A percentile compares a stretch with the other conserved stretches of the same genome.
These are phyloP conservation scores for Donacobius atricapilla DNA, from an alignment of 2,113 vertebrate genomes.

Conservation along the genomic window DNA sequence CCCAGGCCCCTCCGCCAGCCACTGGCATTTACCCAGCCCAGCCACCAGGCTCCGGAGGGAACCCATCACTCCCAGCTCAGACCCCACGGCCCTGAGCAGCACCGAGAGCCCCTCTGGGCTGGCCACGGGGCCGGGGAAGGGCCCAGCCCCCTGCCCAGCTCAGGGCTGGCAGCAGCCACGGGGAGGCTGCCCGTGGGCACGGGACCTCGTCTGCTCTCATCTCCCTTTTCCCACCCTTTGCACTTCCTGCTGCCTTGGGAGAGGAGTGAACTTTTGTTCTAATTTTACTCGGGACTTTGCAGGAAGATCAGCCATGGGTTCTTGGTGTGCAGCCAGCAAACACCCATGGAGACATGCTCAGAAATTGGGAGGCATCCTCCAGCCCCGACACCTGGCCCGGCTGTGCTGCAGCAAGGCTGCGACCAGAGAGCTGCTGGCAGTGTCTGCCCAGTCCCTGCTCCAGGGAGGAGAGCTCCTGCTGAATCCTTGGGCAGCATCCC, in stretches of 20 bases:
- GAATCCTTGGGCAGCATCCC: not conserved
- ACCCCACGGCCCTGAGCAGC: not conserved
- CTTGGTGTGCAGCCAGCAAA: constrained; percentile 66
- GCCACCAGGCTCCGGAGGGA: not conserved
- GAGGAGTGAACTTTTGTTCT: constrained; percentile 68
- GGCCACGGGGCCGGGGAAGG: not conserved
- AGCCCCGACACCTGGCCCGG: constrained; percentile 42
- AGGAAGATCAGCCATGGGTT: constrained; percentile 66
- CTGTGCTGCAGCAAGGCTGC: not conserved
- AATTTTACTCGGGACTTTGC: constrained; percentile 63
- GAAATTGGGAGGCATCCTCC: constrained; percentile 56
- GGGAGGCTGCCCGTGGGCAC: not conserved
- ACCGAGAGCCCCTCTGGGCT: not conserved
- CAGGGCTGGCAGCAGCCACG: not conserved
- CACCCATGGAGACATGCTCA: constrained; percentile 58
- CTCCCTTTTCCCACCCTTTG: constrained; percentile 51
- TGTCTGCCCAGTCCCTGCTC: not conserved
- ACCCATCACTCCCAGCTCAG: not conserved
- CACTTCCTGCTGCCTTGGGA: constrained; percentile 66
- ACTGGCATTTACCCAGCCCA: not conserved
- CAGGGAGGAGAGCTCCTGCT: not conserved
- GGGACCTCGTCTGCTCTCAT: constrained; percentile 40
- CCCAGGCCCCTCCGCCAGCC: not conserved
- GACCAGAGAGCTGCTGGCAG: not conserved
- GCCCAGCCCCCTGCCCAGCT: accelerated